These are phyloP conservation scores for Liparis tanakae DNA, from an alignment of 2,797 vertebrate species.

Conservation along the genomic window DNA sequence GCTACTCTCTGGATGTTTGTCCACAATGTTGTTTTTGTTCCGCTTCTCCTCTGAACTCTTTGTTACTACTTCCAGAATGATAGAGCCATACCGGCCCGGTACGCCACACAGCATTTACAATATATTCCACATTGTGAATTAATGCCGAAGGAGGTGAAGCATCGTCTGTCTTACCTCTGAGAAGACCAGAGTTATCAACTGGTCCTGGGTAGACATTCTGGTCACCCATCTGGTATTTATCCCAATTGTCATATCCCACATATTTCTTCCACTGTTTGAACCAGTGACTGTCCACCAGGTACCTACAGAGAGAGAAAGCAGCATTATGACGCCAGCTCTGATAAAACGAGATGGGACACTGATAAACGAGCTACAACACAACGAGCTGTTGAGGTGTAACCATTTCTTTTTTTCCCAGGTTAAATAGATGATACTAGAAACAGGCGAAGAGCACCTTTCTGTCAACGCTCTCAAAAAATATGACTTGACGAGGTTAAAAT, in stretches of 20 bases:
- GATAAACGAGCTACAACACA: not conserved
- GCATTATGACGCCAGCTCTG: not conserved
- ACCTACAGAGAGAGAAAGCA: constrained; percentile 81
- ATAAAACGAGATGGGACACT: not conserved
- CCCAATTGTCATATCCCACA: constrained; percentile 99
- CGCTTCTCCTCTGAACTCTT: constrained; percentile 45
- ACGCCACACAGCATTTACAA: not conserved
- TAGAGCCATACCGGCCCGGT: not conserved
- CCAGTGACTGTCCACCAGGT: constrained; percentile 98
- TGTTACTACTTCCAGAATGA: constrained; percentile 65
- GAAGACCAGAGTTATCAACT: constrained; percentile 96
- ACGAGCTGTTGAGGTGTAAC: not conserved
- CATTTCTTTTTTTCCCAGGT: not conserved
- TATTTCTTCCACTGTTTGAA: constrained; percentile 99
- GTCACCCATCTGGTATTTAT: constrained; percentile 99
- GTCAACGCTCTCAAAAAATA: constrained; percentile 5
- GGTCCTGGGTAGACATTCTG: constrained; percentile 98
- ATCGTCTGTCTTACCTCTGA: constrained; percentile 87
- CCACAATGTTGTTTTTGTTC: constrained; percentile 58
- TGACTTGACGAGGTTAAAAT: not conserved
- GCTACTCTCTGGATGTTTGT: constrained; percentile 18
- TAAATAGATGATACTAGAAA: not conserved
- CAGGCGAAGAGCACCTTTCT: constrained; percentile 3
- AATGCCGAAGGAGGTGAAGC: not conserved
- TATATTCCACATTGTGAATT: not conserved